A percentile compares a stretch with the other conserved stretches of the same genome.
These are phyloP conservation scores for Chaetorhynchus papuensis DNA, from an alignment of 2,113 vertebrate species.

Conservation along the genomic window DNA sequence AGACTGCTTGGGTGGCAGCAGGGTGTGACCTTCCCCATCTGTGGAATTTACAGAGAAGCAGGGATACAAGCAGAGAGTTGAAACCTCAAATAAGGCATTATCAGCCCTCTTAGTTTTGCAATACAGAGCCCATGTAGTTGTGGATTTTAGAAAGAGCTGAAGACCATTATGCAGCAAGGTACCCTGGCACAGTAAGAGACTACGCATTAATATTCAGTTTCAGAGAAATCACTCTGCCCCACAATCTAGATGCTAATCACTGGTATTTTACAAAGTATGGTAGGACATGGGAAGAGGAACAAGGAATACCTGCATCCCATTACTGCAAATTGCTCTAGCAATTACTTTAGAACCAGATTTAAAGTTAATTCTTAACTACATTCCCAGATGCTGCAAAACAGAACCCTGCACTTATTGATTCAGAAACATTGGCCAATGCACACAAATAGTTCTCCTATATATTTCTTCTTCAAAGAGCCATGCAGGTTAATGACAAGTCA, in stretches of 20 bases:
- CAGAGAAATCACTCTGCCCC: background rate
- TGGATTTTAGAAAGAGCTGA: background rate
- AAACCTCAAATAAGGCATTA: background rate
- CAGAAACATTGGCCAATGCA: background rate
- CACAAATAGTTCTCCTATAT: background rate
- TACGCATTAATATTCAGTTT: background rate
- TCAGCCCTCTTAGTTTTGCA: background rate
- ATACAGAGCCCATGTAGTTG: fast-evolving
- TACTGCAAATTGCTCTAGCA: background rate
- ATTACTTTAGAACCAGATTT: background rate
- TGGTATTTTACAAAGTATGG: background rate
- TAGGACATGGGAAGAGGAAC: background rate
- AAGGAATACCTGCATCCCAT: background rate
- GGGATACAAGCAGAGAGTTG: fast-evolving
- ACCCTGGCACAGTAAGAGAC: background rate
- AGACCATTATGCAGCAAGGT: background rate
- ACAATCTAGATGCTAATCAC: background rate
- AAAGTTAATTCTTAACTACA: background rate
- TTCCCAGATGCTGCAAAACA: background rate
- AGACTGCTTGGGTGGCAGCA: background rate
- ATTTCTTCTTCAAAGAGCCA: conserved; percentile 7
- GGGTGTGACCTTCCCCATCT: background rate
- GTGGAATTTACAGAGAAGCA: background rate
- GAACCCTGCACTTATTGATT: background rate
- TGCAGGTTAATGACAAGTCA: background rate